Evolutionary conservation across 2,113 vertebrate species (phyloP), one percentile per base, ranked within the genome.

Genomic region (Nothoprocta pentlandii): DNA sequence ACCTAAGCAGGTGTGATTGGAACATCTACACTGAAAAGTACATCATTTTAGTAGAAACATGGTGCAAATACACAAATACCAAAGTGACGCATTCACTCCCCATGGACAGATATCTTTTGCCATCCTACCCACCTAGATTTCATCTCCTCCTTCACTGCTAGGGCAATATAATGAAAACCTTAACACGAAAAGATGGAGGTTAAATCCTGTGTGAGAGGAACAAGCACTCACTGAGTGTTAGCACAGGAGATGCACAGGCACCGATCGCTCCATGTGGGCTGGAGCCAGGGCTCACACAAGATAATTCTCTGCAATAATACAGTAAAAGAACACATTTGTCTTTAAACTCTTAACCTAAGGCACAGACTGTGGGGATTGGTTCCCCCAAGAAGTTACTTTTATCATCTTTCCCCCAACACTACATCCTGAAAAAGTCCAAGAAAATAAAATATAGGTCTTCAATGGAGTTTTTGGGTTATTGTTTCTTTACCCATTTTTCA

Each of bases 401-500:
- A 49, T 46, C 64, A 59, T 88, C 13, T 49, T 69, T 79, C 16
- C 8, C 16, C 0, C 3, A 56, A 44, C 80, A 15, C 2, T 41
- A 5, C 19, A 54, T 46, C 23, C 34, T 73, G 7, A n/a, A 34
- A 81, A 30, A 17, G 3, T 36, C 14, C 16, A 39, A 54, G 39
- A 32, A 32, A 58, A 59, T 90, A 90, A 80, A 66, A 5, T 14
- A 76, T 61, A 67, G 78, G n/a, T 83, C n/a, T 61, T 67, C 39
- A 47, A 25, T 19, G 51, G 30, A 88, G 74, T 30, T 36, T 23
- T 81, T 80, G n/a, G 46, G 42, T 95, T 95, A 83, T 89, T 93
- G 68, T 87, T 96, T 92, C 54, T 70, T 67, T 79, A 36, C 15
- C 58, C 15, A 84, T 80, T 97, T 94, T 94, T 79, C 69, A 20